Base-by-base conservation (phyloP, 2,113 vertebrate species). In the Hemibagrus wyckioides region DNA sequence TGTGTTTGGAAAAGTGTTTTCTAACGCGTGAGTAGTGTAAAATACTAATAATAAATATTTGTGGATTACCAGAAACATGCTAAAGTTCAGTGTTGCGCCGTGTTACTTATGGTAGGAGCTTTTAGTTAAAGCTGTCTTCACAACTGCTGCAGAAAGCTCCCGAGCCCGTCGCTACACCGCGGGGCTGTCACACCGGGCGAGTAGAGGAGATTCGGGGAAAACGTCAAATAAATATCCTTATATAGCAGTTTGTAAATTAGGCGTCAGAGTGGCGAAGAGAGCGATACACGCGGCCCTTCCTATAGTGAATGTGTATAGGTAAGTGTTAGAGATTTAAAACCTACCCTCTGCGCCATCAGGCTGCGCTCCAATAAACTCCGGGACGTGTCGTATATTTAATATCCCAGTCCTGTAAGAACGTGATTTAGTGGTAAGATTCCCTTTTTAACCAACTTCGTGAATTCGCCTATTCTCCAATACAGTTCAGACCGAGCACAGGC, bases 271-370 rank as follows among this genome's bases (percentile, higher is more conserved):
- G 89, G 50, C 88, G 90, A 91, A 88, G 91, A 90, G 90, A 92
- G 88, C 93, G 93, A 94, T 93, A 94, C 92, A 94, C 93, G 93
- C 95, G 96, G 97, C 95, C 96, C 96, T 83, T 95, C 95, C 95
- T 95, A 96, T 95, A 93, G 95, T 96, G 96, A 96, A 94, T 97
- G 75, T 79, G 96, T 97, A 95, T 95, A 96, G 96, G 97, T 97
- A 96, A 97, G 96, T 95, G 96, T 92, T 95, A 96, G 96, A 95
- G 96, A 97, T 97, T 97, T 97, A 95, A 96, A 97, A 99, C 98
- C 97, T 99, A 99, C 98, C 98, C 98, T 98, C 98, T 99, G 98
- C 97, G 98, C 98, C 98, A 99, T 99, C 97, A 98, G 98, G 97
- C 97, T 98, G 97, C 98, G 97, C 97, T 99, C 97, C 97, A 97